phyloP scores from a whole-genome alignment of 2,797 vertebrate genomes.

The Rhinoraja longicauda region DNA sequence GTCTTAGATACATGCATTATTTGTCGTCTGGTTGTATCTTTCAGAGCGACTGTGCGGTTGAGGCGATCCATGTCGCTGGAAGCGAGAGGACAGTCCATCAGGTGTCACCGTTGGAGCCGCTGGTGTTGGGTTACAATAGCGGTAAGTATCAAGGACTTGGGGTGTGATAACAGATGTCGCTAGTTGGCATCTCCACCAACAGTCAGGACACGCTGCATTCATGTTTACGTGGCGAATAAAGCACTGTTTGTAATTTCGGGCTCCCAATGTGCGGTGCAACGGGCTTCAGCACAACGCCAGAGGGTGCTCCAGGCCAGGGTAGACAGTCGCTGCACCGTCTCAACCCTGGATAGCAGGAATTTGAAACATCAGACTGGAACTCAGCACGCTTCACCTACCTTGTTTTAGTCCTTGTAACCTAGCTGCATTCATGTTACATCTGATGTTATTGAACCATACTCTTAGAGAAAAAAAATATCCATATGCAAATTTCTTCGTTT shows the following conservation, averaged over 20 bases:
- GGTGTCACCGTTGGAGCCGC: constrained; percentile 52
- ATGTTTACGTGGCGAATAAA: background rate
- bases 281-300: background rate
- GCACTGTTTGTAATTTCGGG: background rate
- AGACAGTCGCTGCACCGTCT: background rate
- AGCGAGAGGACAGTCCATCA: constrained; percentile 34
- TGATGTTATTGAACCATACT: background rate
- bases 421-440: background rate
- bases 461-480: background rate
- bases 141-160: constrained; percentile 49
- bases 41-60: constrained; percentile 36
- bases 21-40: background rate
- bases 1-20: background rate
- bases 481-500: background rate
- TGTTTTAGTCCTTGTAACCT: background rate
- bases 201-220: background rate
- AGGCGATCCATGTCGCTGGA: constrained; percentile 17
- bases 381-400: background rate
- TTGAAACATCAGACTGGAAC: background rate
- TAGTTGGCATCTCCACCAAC: background rate
- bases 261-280: background rate
- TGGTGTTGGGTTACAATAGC: constrained; percentile 60
- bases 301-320: background rate
- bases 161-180: background rate
- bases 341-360: background rate